Base-by-base conservation (phyloP, 2,797 vertebrate species). In the Fringilla coelebs region DNA sequence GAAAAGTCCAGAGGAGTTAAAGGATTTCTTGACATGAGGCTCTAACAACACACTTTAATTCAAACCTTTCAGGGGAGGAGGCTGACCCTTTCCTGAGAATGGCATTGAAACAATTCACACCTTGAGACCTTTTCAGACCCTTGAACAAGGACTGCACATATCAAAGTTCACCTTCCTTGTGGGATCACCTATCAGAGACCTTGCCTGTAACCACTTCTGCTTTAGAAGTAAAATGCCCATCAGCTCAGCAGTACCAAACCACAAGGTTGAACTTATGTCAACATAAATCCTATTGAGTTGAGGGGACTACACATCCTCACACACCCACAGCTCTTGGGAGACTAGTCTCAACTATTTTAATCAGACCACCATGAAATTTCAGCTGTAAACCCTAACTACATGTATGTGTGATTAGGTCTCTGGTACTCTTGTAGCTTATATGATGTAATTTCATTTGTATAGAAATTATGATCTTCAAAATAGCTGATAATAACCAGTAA, bases 171-270 rank as follows among this genome's bases (percentile, higher is more conserved):
- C 19, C 7, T 8, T 75, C 76, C 38, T 61, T 54, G 17, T 58
- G 58, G 31, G 38, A 78, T 48, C 12, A 3, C 22, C 22, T 38
- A 2, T 54, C 29, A 61, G 43, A 77, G 41, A 67, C 21, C 13
- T 80, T 51, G n/a, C 9, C 8, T 0, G 0, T 13, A 49, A 63
- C 26, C 19, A 34, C 14, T 2, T 32, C 70, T 68, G 19, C 25
- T 88, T 77, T 43, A 62, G 34, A 57, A 71, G 26, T 15, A 63
- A 6, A 1, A 29, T 10, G 36, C 8, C 16, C 34, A n/a, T 61
- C 15, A 0, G 0, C 63, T 34, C 24, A 38, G 26, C 25, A 19
- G 32, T 45, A 26, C 20, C 48, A 89, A 9, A 34, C 11, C 25
- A 73, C 25, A 25, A 20, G 14, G 24, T 0, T 67, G 51, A 81